Conservation (phyloP, 1,140 invertebrate species). For the Micrasema minimum region DNA sequence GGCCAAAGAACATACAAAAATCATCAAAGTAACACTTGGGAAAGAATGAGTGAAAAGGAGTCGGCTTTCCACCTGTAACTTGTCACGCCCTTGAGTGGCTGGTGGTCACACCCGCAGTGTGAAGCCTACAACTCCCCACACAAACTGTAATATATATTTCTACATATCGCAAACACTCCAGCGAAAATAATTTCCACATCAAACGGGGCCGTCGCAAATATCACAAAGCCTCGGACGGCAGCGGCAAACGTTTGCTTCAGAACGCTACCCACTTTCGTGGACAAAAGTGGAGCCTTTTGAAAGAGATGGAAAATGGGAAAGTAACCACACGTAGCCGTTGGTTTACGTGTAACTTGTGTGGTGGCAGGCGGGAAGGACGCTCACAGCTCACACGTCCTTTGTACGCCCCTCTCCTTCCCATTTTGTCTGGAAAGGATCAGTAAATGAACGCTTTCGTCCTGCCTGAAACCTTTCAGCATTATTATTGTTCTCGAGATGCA, state of each 20-base stretch:
- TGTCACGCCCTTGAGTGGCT: not conserved
- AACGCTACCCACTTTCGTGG: constrained; percentile 35
- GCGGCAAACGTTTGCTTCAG: constrained; percentile 23
- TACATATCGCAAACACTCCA: constrained; percentile 29
- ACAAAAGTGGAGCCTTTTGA: constrained; percentile 40
- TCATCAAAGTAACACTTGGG: not conserved
- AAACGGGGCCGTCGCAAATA: constrained; percentile 35
- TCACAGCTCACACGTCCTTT: constrained; percentile 35
- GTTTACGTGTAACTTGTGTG: not conserved
- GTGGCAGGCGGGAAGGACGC: not conserved
- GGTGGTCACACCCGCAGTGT: constrained; percentile 16
- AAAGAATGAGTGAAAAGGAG: constrained; percentile 1
- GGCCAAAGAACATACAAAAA: not conserved
- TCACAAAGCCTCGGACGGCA: constrained; percentile 29
- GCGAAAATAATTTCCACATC: constrained; percentile 45
- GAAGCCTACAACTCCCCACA: constrained; percentile 2
- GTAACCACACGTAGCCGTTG: constrained; percentile 31
- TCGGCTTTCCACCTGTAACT: constrained; percentile 4
- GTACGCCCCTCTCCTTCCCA: constrained; percentile 14
- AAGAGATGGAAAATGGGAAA: constrained; percentile 39
- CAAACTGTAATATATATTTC: not conserved
- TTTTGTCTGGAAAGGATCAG: constrained; percentile 31
- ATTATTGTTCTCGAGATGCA: constrained; percentile 28
- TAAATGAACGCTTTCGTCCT: constrained; percentile 29
- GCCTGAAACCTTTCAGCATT: constrained; percentile 30